Evolutionary conservation across 2,888 invertebrate genomes (phyloP), one percentile per base, ranked within the genome.

Genomic region (Hemistola chrysoprasaria): DNA sequence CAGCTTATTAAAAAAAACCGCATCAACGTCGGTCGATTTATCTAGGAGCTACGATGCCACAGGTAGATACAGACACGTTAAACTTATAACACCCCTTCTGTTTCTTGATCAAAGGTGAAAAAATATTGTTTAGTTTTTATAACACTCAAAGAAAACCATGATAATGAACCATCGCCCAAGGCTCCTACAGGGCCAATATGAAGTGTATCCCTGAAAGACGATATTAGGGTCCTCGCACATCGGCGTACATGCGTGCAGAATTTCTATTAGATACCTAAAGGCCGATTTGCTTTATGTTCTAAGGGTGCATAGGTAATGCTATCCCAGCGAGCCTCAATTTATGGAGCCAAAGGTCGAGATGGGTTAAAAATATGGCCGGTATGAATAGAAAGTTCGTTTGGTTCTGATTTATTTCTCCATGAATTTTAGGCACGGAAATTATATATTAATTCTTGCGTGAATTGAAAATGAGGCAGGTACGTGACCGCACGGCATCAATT

Each of bases 261-360:
- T 82, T 80, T 80, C 71, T 80, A 81, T 80, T 76, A 80, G 78
- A 64, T 62, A 68, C 63, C 73, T 75, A 77, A 71, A 70, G 65
- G 64, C 63, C 74, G 60, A 76, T 80, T 78, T 77, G 77, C 69
- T 78, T 79, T 76, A 78, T 67, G 67, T 71, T 74, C 63, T 65
- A 48, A 43, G 9, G 32, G 38, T 30, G 31, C 21, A 23, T 16
- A 69, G 50, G 53, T 51, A 6, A n/a, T 2, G 7, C 11, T 11
- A 26, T 37, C 60, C 21, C 6, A 33, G 9, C 20, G 46, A 47
- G 29, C 48, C 29, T 28, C n/a, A 22, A 25, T 33, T 27, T 28
- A 34, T 8, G 9, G 6, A 9, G 10, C 25, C 6, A 6, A 23
- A 30, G 38, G 38, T 26, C 22, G 26, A 24, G 31, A 30, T 24